Conservation (phyloP, 2,888 invertebrate genomes). For the Nomada flava region DNA sequence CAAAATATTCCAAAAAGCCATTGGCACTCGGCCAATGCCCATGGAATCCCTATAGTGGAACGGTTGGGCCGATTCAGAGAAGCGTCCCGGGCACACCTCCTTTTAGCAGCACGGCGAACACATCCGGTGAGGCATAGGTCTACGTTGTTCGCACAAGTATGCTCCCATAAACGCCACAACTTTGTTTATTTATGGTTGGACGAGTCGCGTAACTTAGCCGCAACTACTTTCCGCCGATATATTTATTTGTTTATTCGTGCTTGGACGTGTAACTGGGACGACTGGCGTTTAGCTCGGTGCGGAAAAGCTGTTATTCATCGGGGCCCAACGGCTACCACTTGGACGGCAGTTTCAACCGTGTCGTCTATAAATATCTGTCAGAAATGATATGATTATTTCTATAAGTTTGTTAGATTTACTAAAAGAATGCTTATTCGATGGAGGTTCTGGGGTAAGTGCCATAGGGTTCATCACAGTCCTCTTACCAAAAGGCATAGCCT, state of each 20-base stretch:
- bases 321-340: constrained; percentile 57
- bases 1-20: constrained; percentile 56
- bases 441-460: too few relatives aligned
- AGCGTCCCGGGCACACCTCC: constrained; percentile 44
- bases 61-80: constrained; percentile 45
- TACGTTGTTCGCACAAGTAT: constrained; percentile 73
- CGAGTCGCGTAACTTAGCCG: constrained; percentile 74
- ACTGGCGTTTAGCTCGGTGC: constrained; percentile 48
- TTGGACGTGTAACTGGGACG: constrained; percentile 68
- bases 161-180: constrained; percentile 79
- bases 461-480: too few relatives aligned
- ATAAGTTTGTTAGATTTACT: too few relatives aligned
- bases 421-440: too few relatives aligned
- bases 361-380: constrained; percentile 71
- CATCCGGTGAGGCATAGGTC: constrained; percentile 52
- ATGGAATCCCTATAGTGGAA: constrained; percentile 47
- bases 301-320: constrained; percentile 75
- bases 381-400: too few relatives aligned
- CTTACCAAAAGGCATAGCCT: too few relatives aligned
- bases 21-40: constrained; percentile 49
- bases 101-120: constrained; percentile 27
- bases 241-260: constrained; percentile 79
- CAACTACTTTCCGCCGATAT: constrained; percentile 79
- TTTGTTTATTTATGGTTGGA: constrained; percentile 78
- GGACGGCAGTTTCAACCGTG: constrained; percentile 64